A percentile compares a stretch with the other conserved stretches of the same genome.
phyloP scores from a whole-genome alignment of 2,888 invertebrate species.

The Eupeodes latifasciatus region DNA sequence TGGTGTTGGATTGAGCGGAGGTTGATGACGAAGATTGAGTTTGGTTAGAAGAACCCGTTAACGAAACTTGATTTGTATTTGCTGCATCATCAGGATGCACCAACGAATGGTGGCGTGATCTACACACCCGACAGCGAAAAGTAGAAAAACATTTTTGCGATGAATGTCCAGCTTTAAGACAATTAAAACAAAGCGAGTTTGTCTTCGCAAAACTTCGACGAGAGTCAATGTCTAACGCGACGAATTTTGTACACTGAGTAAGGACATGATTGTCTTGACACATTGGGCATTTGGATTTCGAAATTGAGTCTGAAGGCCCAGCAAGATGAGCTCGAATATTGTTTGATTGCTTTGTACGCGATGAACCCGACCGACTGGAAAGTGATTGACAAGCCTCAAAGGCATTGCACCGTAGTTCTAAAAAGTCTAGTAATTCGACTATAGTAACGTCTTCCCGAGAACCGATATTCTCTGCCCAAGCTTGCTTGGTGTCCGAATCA shows the following conservation, averaged over 20 bases:
- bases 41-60: not conserved
- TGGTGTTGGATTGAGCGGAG: not conserved
- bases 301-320: not conserved
- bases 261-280: conserved; percentile 2
- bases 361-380: not conserved
- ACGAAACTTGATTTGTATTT: not conserved
- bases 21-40: not conserved
- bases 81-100: conserved; percentile 4
- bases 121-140: not conserved
- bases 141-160: too few relatives aligned
- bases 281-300: conserved; percentile 8
- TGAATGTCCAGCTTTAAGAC: too few relatives aligned
- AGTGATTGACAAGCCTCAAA: conserved; percentile 28
- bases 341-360: not conserved
- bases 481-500: conserved; percentile 5
- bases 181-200: conserved; percentile 20
- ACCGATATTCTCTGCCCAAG: conserved; percentile 14
- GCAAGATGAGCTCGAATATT: conserved; percentile 12
- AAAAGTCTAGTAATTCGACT: not conserved
- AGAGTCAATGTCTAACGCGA: too few relatives aligned
- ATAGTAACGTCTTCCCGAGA: not conserved
- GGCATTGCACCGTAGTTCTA: conserved; percentile 21
- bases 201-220: conserved; percentile 17
- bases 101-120: conserved; percentile 22
- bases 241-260: conserved; percentile 6